Conservation (phyloP, 2,888 invertebrate genomes). For the Sarcophaga rosellei region DNA sequence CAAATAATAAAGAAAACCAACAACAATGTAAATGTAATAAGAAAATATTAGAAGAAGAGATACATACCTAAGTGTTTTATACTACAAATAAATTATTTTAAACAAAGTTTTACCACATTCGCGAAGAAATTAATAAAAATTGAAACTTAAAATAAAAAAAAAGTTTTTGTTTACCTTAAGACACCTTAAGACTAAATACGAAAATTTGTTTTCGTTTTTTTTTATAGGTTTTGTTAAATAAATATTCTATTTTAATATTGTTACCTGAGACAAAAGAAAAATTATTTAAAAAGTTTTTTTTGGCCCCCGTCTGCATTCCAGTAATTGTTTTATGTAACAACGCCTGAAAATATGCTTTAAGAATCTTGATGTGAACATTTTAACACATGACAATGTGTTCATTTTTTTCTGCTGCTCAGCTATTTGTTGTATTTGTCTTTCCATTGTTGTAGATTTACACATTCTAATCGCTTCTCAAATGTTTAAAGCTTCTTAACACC, state of each 20-base stretch:
- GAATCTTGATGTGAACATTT: slow-evolving; percentile 39
- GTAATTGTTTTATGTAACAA: not conserved
- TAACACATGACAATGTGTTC: slow-evolving; percentile 40
- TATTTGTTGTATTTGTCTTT: not conserved
- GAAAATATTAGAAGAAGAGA: too few relatives aligned
- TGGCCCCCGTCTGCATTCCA: not conserved
- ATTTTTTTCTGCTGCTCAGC: not conserved
- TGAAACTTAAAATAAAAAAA: too few relatives aligned
- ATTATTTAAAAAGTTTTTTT: not conserved
- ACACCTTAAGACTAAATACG: not conserved
- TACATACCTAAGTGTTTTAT: slow-evolving; percentile 30
- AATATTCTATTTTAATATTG: not conserved
- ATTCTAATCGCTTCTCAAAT: slow-evolving; percentile 7
- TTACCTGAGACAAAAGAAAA: not conserved
- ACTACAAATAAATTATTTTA: slow-evolving; percentile 22
- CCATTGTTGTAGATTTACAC: slow-evolving; percentile 5
- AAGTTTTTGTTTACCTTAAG: not conserved
- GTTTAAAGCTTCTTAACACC: slow-evolving; percentile 47
- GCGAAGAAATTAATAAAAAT: too few relatives aligned
- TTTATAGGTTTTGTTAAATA: not conserved
- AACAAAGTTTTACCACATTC: too few relatives aligned
- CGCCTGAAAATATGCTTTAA: slow-evolving; percentile 29
- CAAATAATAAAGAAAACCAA: slow-evolving; percentile 2
- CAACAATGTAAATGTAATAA: too few relatives aligned
- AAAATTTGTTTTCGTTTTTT: not conserved